Evolutionary conservation across 1,140 invertebrate species (phyloP).

Genomic region (Sycobia sp.): DNA sequence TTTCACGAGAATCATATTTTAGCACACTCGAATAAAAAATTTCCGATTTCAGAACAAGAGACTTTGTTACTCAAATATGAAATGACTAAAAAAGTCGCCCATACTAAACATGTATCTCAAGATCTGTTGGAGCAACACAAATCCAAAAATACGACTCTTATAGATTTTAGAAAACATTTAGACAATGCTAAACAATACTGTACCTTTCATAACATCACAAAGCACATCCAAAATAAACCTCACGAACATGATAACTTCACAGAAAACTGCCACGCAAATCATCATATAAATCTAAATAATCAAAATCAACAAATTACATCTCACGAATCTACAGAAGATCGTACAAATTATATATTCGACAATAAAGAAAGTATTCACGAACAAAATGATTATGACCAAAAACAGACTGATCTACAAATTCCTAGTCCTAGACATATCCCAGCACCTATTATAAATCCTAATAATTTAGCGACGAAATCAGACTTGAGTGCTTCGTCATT

Average conservation of each 20-base stretch:
- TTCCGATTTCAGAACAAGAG: constrained; percentile 14
- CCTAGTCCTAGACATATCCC: constrained; percentile 24
- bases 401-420: constrained; percentile 27
- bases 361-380: no score
- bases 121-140: background rate
- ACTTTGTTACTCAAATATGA: constrained; percentile 8
- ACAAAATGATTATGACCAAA: constrained; percentile 7
- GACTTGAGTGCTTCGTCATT: constrained; percentile 41
- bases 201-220: no score
- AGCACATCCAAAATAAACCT: no score
- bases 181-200: no score
- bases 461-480: constrained; percentile 50
- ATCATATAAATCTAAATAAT: constrained; percentile 7
- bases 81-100: background rate
- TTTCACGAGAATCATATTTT: background rate
- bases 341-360: no score
- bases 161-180: no score
- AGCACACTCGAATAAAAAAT: constrained; percentile 17
- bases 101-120: background rate
- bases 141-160: no score
- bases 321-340: no score
- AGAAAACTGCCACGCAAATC: background rate
- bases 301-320: no score
- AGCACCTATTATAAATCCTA: constrained; percentile 46
- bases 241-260: constrained; percentile 19